A percentile compares a stretch with the other conserved stretches of the same genome.
Conservation (phyloP, 2,113 vertebrate genomes). For the Rhinolophus sinicus region DNA sequence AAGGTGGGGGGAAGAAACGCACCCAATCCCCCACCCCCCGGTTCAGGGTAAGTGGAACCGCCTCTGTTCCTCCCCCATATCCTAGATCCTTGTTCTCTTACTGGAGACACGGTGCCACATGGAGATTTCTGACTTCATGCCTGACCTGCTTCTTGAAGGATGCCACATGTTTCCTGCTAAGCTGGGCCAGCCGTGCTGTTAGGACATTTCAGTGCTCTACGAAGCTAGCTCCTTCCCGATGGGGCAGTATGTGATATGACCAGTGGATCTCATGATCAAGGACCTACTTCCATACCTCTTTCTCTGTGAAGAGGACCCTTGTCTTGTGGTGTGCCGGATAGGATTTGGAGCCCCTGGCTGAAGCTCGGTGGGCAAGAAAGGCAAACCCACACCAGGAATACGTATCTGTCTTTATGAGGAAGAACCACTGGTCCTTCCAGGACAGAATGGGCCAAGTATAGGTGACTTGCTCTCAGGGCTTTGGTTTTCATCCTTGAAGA, state of each 20-base stretch:
- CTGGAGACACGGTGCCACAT: not conserved
- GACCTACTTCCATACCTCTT: too few relatives aligned
- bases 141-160: not conserved
- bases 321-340: not conserved
- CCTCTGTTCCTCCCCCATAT: not conserved
- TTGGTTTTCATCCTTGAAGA: not conserved
- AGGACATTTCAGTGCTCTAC: too few relatives aligned
- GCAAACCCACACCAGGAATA: not conserved
- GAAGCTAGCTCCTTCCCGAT: not conserved
- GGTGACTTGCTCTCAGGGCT: too few relatives aligned
- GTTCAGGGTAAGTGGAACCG: not conserved
- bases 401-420: not conserved
- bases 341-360: not conserved
- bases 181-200: not conserved
- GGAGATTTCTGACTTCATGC: not conserved
- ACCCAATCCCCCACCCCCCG: too few relatives aligned
- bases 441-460: not conserved
- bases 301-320: not conserved
- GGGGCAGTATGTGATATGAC: rapidly evolving
- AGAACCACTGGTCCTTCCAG: rapidly evolving
- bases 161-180: not conserved
- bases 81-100: not conserved
- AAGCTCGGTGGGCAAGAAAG: not conserved
- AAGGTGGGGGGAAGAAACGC: not conserved
- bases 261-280: not conserved